Evolutionary conservation across 2,113 vertebrate species (phyloP).

Genomic region (Perca schrenkii): DNA sequence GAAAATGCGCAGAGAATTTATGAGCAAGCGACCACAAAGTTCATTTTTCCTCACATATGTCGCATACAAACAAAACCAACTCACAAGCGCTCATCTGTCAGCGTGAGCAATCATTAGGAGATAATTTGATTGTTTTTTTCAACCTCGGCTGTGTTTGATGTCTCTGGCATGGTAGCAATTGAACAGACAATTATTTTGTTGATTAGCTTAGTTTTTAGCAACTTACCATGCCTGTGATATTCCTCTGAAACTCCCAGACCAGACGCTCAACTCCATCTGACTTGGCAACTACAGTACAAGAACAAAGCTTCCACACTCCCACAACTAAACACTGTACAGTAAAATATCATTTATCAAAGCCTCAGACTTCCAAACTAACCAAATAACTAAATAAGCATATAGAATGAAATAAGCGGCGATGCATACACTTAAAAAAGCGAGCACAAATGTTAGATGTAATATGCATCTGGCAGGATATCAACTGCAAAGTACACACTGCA

Average conservation of each 20-base stretch:
- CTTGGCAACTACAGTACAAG: constrained; percentile 71
- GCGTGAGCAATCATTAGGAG: constrained; percentile 79
- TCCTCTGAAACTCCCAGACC: constrained; percentile 81
- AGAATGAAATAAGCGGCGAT: neutral
- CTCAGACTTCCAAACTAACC: constrained; percentile 26
- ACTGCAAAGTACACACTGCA: neutral
- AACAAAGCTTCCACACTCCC: constrained; percentile 74
- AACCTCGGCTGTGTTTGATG: constrained; percentile 73
- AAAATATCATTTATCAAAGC: constrained; percentile 57
- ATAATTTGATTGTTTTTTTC: constrained; percentile 81
- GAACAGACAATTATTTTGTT: constrained; percentile 81
- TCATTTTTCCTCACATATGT: constrained; percentile 51
- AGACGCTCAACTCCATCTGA: constrained; percentile 82
- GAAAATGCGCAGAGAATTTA: constrained; percentile 48
- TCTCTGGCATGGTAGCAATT: constrained; percentile 74
- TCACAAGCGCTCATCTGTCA: constrained; percentile 68
- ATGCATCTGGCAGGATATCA: constrained; percentile 20
- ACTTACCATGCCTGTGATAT: constrained; percentile 79
- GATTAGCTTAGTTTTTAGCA: constrained; percentile 80
- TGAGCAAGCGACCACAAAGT: constrained; percentile 26
- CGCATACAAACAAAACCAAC: constrained; percentile 40
- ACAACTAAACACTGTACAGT: constrained; percentile 68
- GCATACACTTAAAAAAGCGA: neutral
- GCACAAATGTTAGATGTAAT: neutral
- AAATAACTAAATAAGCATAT: constrained; percentile 7